These are phyloP conservation scores for Hapalemur alaotrensis DNA, from an alignment of 2,797 vertebrate genomes.

Conservation along the genomic window DNA sequence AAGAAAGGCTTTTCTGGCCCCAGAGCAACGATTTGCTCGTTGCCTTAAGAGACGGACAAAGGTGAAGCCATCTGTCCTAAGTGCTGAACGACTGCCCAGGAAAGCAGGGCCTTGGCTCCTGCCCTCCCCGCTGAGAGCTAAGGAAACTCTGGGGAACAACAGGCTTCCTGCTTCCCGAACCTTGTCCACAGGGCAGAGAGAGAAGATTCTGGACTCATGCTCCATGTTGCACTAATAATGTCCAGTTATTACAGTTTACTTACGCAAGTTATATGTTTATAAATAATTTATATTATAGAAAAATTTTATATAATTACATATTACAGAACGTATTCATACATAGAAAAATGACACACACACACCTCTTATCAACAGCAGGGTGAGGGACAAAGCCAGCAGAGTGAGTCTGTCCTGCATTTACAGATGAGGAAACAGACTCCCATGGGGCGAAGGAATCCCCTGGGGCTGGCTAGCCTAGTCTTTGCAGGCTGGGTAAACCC, in stretches of 20 bases:
- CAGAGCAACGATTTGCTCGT: conserved; percentile 54
- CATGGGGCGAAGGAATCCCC: neutral
- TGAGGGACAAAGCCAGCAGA: neutral
- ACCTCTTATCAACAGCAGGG: neutral
- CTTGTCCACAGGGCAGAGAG: neutral
- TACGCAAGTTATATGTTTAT: neutral
- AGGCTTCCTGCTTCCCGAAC: neutral
- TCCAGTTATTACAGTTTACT: neutral
- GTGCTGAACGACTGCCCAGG: conserved; percentile 1
- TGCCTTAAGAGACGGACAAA: conserved; percentile 27
- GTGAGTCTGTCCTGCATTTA: neutral
- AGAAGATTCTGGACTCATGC: neutral
- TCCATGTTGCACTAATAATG: neutral
- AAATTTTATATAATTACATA: neutral
- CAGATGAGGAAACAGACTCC: neutral
- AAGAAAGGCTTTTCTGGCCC: conserved; percentile 43
- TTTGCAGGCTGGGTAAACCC: neutral
- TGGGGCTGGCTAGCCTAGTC: neutral
- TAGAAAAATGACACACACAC: neutral
- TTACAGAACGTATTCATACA: neutral
- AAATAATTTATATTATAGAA: neutral
- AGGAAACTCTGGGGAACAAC: neutral
- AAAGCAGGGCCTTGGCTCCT: neutral
- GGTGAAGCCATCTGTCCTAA: conserved; percentile 49
- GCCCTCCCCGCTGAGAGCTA: neutral